phyloP scores from a whole-genome alignment of 2,888 invertebrate species.

The Malthinus seriepunctatus region DNA sequence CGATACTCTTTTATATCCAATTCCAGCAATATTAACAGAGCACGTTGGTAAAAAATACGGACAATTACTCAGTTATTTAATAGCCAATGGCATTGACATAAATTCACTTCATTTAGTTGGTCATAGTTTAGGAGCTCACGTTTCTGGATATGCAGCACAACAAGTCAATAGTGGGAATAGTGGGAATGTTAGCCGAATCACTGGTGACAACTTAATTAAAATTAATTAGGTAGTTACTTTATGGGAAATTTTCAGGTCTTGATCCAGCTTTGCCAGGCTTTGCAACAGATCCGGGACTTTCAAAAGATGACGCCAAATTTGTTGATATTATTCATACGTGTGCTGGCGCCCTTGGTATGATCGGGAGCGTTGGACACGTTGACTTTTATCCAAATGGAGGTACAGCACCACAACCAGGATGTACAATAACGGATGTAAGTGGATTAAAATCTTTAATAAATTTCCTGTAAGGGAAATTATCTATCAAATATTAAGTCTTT shows the following conservation, averaged over 20 bases:
- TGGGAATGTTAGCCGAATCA: constrained; percentile 39
- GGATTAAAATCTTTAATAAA: too few species aligned
- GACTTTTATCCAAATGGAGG: constrained; percentile 70
- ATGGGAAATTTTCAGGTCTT: constrained; percentile 51
- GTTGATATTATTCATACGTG: constrained; percentile 92
- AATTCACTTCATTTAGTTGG: constrained; percentile 60
- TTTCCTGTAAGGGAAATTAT: too few species aligned
- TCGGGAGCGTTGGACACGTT: constrained; percentile 61
- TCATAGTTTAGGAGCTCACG: constrained; percentile 64
- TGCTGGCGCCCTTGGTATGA: constrained; percentile 64
- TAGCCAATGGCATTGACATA: constrained; percentile 46
- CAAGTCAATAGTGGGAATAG: constrained; percentile 12
- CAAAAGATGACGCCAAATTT: constrained; percentile 75
- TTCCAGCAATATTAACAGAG: constrained; percentile 49
- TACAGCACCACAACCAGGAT: constrained; percentile 13
- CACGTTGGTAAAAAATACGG: constrained; percentile 59
- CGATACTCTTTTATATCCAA: constrained; percentile 42
- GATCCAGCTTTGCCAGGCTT: constrained; percentile 69
- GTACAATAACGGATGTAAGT: too few species aligned
- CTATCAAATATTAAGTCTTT: too few species aligned
- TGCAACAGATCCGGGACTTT: constrained; percentile 53
- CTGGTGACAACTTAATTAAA: constrained; percentile 30
- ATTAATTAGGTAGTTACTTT: not conserved
- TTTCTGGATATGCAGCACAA: constrained; percentile 53
- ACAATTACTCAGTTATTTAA: constrained; percentile 53